A percentile compares a stretch with the other conserved stretches of the same genome.
Evolutionary conservation across 2,113 vertebrate genomes (phyloP).

Genomic region (Corydoras sp.): DNA sequence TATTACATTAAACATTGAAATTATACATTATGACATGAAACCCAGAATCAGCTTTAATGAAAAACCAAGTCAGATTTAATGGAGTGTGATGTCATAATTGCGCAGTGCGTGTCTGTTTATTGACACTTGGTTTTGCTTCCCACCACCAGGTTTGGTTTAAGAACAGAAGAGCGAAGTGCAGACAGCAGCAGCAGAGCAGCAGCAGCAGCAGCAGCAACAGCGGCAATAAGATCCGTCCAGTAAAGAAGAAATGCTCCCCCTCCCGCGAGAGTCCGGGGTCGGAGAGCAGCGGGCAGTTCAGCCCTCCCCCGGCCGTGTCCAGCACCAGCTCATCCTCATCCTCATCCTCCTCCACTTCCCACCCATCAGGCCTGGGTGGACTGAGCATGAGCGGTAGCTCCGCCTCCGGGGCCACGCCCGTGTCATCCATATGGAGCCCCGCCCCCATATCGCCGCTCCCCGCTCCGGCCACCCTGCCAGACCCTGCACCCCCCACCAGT

Average conservation of each 20-base stretch:
- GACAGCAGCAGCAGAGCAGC: constrained; percentile 86
- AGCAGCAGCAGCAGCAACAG: constrained; percentile 43
- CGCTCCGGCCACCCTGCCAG: constrained; percentile 64
- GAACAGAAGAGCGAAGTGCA: constrained; percentile 77
- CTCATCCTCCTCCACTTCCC: constrained; percentile 51
- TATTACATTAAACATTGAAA: too few relatives aligned
- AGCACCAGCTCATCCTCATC: constrained; percentile 76
- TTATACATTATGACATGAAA: too few relatives aligned
- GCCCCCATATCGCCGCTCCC: constrained; percentile 87
- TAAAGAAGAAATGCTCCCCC: constrained; percentile 89
- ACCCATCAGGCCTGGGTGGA: constrained; percentile 43
- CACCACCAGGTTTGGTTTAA: constrained; percentile 91
- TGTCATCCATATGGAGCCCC: constrained; percentile 93
- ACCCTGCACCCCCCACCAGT: constrained; percentile 69
- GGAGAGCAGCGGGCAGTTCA: constrained; percentile 92
- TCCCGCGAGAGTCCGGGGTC: constrained; percentile 86
- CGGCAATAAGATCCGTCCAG: constrained; percentile 77
- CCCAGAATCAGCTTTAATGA: too few relatives aligned
- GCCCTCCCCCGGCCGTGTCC: constrained; percentile 74
- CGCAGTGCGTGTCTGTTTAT: neutral
- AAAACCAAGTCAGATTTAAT: constrained; percentile 38
- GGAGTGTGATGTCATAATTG: neutral
- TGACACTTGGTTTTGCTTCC: neutral
- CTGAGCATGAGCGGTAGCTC: constrained; percentile 58
- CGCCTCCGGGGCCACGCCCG: constrained; percentile 73